phyloP scores from a whole-genome alignment of 2,888 invertebrate species.

The Sinopyrophorus schimmeli region DNA sequence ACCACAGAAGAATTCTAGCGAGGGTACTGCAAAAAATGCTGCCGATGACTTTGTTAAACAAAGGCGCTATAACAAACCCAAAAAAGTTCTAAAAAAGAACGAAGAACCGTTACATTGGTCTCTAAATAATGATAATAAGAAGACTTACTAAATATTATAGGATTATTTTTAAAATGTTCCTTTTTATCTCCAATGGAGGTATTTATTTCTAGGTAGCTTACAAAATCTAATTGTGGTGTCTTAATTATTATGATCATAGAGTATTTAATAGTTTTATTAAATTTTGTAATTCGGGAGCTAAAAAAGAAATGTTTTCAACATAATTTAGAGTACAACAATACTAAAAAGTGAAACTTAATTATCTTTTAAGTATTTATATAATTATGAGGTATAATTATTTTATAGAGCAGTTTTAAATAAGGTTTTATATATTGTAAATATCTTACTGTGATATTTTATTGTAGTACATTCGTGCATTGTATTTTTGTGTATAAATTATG shows the following conservation, averaged over 20 bases:
- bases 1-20: not conserved
- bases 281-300: too few species aligned
- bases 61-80: constrained; percentile 9
- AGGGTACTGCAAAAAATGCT: not conserved
- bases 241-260: too few species aligned
- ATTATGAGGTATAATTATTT: not conserved
- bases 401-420: too few species aligned
- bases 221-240: not conserved
- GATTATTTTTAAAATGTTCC: not conserved
- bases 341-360: not conserved
- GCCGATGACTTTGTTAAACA: constrained; percentile 5
- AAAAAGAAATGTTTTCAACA: too few species aligned
- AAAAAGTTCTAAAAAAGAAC: constrained; percentile 9
- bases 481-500: too few species aligned
- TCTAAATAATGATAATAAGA: constrained; percentile 6
- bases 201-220: not conserved
- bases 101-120: constrained; percentile 10
- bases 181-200: constrained; percentile 9
- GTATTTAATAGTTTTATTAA: too few species aligned
- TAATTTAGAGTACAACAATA: too few species aligned
- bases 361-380: not conserved
- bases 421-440: not conserved
- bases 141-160: not conserved
- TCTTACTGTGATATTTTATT: constrained; percentile 13
- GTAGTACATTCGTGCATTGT: too few species aligned